A percentile compares a stretch with the other conserved stretches of the same genome.
Evolutionary conservation across 2,888 invertebrate species (phyloP).

Genomic region (Macrophya annulata): DNA sequence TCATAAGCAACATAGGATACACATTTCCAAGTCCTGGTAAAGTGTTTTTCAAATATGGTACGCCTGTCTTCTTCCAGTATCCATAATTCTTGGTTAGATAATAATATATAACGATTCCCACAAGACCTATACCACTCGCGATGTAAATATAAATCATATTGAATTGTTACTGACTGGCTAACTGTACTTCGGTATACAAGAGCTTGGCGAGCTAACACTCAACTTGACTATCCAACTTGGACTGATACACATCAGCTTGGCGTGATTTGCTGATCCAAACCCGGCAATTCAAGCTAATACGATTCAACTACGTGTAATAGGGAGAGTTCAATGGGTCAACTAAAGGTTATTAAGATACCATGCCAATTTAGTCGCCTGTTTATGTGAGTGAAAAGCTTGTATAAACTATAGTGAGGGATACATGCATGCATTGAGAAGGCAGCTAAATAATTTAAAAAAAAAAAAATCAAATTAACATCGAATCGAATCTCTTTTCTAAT

Average conservation of each 20-base stretch:
- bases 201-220: background rate
- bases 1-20: constrained; percentile 20
- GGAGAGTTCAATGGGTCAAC: background rate
- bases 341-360: background rate
- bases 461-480: background rate
- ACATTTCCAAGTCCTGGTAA: constrained; percentile 36
- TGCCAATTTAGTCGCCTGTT: background rate
- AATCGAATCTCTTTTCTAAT: background rate
- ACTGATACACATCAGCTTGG: background rate
- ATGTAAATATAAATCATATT: constrained; percentile 6
- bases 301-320: background rate
- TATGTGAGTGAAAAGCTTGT: background rate
- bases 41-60: background rate
- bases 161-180: background rate
- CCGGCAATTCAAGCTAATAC: background rate
- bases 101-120: background rate
- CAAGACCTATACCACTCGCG: background rate
- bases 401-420: background rate
- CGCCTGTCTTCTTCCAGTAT: constrained; percentile 19
- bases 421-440: background rate
- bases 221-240: background rate
- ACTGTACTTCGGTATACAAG: background rate
- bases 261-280: background rate
- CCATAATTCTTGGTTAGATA: constrained; percentile 19
- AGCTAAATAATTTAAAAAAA: background rate